These are phyloP conservation scores for Cephus pulcher DNA, from an alignment of 2,888 invertebrate genomes.

Conservation along the genomic window DNA sequence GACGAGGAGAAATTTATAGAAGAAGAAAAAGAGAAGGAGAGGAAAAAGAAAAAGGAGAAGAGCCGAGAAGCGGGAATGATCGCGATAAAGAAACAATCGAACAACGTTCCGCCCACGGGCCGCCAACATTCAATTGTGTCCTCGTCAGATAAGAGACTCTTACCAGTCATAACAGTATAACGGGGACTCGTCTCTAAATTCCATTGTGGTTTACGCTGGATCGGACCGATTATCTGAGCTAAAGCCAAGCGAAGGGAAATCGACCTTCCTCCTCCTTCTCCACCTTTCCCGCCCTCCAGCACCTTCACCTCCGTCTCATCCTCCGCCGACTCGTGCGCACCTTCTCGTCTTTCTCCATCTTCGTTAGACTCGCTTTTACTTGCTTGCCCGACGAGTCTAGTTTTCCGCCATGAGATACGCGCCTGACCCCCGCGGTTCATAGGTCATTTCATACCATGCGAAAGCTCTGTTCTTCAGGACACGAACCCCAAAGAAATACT, in stretches of 20 bases:
- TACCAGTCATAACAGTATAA: conserved; percentile 1
- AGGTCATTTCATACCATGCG: not conserved
- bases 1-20: not conserved
- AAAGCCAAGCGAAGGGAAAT: not conserved
- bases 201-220: conserved; percentile 1
- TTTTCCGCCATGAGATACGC: not conserved
- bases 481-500: not conserved
- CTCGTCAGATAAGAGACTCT: conserved; percentile 25
- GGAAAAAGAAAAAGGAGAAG: conserved; percentile 11
- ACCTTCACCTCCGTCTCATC: not conserved
- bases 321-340: not conserved
- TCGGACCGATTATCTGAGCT: conserved; percentile 3
- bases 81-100: conserved; percentile 64
- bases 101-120: conserved; percentile 48
- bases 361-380: too few relatives aligned
- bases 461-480: not conserved
- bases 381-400: not conserved
- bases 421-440: not conserved
- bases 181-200: conserved; percentile 7
- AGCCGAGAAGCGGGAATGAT: conserved; percentile 50
- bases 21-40: conserved; percentile 17
- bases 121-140: conserved; percentile 56
- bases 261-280: not conserved
- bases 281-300: conserved; percentile 1
- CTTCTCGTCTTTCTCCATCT: too few relatives aligned